Base-by-base conservation (phyloP, 2,797 vertebrate genomes). In the Xerus rutilus region DNA sequence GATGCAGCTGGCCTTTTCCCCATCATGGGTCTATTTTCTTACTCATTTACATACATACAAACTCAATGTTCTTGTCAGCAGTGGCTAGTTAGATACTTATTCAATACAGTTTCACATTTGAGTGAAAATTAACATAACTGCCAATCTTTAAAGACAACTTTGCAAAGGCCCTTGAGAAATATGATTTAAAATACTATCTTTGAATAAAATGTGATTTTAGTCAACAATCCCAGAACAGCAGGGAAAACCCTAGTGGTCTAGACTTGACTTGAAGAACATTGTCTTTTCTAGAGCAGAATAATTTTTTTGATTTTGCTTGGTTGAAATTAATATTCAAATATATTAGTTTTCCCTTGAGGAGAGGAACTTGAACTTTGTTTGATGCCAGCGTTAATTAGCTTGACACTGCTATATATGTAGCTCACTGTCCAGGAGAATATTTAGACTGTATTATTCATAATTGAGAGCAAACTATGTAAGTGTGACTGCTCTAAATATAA, bases 91-190 rank as follows among this genome's bases (percentile, higher is more conserved):
- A 70, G 35, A 87, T 43, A n/a, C 28, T 74, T 93, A 81, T 81
- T 92, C 87, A 95, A 54, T 54, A 59, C 11, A 57, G 28, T 59
- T 95, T 96, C 54, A 91, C 43, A 84, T 89, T 45, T 89, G 23
- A 77, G 39, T 88, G 12, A 45, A 92, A 89, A 93, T 77, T 85
- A 91, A 86, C n/a, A 87, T 45, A 35, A 9, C 35, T 65, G 12
- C 4, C 30, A 94, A 62, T 87, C 94, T 87, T 72, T 95, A 84
- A 95, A 96, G 67, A 73, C 45, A 76, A 49, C 18, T 86, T 89
- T 67, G 12, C 14, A 62, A 93, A 39, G 2, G 18, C 17, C 30
- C n/a, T 84, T 91, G 78, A 93, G 25, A 95, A 94, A 89, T 64
- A 78, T 32, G 47, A 72, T 91, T 52, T 81, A 77, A 94, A 95